Conservation (phyloP, 92 coral and sea anemone species). For the Galaxea fascicularis region DNA sequence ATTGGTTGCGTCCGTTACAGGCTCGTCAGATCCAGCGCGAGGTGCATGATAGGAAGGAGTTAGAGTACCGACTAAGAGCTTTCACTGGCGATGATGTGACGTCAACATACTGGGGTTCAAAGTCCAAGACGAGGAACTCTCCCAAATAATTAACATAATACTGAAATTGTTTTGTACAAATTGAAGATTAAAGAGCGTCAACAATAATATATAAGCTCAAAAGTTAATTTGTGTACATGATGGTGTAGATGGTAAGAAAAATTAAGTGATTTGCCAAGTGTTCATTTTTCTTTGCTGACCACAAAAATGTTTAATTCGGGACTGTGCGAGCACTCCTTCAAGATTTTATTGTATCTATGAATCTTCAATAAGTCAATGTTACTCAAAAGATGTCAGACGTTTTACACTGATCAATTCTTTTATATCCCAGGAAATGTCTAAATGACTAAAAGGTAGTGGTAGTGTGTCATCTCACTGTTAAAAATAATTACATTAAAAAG, state of each 20-base stretch:
- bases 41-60: slow-evolving; percentile 79
- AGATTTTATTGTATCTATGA: too few relatives aligned
- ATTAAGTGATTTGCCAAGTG: neutral
- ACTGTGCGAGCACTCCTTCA: too few relatives aligned
- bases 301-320: too few relatives aligned
- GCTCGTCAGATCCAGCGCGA: slow-evolving; percentile 89
- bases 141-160: slow-evolving; percentile 8
- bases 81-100: slow-evolving; percentile 93
- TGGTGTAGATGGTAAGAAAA: neutral
- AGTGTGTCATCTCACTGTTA: too few relatives aligned
- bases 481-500: too few relatives aligned
- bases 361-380: too few relatives aligned
- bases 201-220: slow-evolving; percentile 12
- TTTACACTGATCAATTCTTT: too few relatives aligned
- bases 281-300: too few relatives aligned
- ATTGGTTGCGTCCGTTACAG: slow-evolving; percentile 56
- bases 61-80: slow-evolving; percentile 96
- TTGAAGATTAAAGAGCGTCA: neutral
- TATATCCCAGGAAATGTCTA: too few relatives aligned
- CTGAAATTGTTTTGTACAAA: neutral
- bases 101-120: slow-evolving; percentile 33
- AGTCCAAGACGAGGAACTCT: slow-evolving; percentile 30
- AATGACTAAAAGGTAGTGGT: too few relatives aligned
- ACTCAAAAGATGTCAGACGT: too few relatives aligned
- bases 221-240: neutral